Conservation (phyloP, 1,140 invertebrate species). For the Macrocentrus cingulum region DNA sequence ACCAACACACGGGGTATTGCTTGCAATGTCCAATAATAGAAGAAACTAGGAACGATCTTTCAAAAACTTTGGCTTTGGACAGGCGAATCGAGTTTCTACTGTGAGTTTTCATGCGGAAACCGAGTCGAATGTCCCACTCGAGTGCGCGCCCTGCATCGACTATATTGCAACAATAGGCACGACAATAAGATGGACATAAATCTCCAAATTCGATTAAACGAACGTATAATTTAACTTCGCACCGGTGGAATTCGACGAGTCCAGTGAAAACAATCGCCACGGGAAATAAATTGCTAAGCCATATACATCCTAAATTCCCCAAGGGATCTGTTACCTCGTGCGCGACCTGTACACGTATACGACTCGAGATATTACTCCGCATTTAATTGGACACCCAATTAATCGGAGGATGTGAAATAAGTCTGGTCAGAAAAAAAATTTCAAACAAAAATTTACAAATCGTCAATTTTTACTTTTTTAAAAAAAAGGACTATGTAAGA, state of each 20-base stretch:
- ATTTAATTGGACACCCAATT: too few species aligned
- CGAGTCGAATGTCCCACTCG: too few species aligned
- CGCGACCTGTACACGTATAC: conserved; percentile 2
- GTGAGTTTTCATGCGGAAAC: too few species aligned
- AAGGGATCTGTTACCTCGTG: conserved; percentile 11
- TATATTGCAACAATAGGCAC: not conserved
- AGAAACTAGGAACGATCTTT: conserved; percentile 37
- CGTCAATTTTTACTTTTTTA: too few species aligned
- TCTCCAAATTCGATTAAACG: conserved; percentile 54
- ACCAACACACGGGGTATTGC: too few species aligned
- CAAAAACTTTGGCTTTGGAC: conserved; percentile 39
- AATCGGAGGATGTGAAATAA: not conserved
- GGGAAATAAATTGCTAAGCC: conserved; percentile 37
- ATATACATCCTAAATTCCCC: conserved; percentile 25
- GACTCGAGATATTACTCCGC: too few species aligned
- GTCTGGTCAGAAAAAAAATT: too few species aligned
- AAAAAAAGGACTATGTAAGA: too few species aligned
- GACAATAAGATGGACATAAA: conserved; percentile 51
- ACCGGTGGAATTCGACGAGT: conserved; percentile 32
- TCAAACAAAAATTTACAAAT: too few species aligned
- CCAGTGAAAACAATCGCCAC: conserved; percentile 45
- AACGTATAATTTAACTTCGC: conserved; percentile 46
- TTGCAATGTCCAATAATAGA: conserved; percentile 36
- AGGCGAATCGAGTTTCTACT: not conserved
- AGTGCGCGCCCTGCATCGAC: not conserved